These are phyloP conservation scores for Sarcophilus harrisii DNA, from an alignment of 2,797 vertebrate genomes.

Conservation along the genomic window DNA sequence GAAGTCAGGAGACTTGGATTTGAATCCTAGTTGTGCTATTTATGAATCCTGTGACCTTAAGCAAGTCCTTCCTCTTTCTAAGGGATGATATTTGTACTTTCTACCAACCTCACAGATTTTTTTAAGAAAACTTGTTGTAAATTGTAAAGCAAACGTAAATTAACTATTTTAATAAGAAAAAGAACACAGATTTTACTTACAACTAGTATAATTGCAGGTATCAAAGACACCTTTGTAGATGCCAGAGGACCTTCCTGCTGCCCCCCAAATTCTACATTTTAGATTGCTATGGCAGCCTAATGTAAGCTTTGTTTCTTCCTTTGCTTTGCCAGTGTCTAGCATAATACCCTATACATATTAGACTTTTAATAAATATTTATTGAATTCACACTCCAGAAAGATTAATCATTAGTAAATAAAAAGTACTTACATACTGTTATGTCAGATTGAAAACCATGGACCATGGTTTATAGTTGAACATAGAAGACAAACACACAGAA, in stretches of 20 bases:
- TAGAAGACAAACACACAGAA: background rate
- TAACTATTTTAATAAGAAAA: background rate
- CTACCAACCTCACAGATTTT: background rate
- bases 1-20: background rate
- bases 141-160: background rate
- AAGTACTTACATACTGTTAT: background rate
- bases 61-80: background rate
- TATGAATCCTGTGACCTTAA: background rate
- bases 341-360: background rate
- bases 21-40: background rate
- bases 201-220: background rate
- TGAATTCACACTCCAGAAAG: background rate
- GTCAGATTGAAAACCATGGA: background rate
- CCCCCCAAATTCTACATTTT: background rate
- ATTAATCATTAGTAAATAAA: background rate
- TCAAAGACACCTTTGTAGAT: background rate
- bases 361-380: background rate
- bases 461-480: background rate
- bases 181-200: background rate
- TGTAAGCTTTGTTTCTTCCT: background rate
- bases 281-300: background rate
- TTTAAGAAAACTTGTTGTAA: background rate
- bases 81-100: background rate
- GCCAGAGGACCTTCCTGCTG: background rate
- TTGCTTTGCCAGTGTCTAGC: background rate